Percentiles rank a stretch among this genome's conserved stretches.
Conservation (phyloP, 2,888 invertebrate species). For the Buathra laborator region DNA sequence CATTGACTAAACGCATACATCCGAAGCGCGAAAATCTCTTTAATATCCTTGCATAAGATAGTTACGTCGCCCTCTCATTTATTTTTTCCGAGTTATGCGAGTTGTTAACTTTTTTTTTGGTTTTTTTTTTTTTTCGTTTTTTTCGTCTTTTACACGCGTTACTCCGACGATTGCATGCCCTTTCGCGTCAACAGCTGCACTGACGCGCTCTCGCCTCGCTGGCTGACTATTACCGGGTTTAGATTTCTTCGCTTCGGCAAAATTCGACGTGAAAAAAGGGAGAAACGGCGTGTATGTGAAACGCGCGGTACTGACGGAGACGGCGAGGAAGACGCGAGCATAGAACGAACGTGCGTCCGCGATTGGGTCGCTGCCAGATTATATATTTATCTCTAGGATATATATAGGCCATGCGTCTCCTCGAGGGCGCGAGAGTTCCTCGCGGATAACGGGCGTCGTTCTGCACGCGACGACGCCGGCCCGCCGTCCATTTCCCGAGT, state of each 20-base stretch:
- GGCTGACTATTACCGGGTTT: slow-evolving; percentile 78
- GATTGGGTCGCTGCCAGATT: slow-evolving; percentile 81
- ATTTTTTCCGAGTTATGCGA: slow-evolving; percentile 60
- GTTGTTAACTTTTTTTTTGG: slow-evolving; percentile 31
- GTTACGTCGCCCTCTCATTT: slow-evolving; percentile 26
- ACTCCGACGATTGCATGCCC: slow-evolving; percentile 23
- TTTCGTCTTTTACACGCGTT: slow-evolving; percentile 2
- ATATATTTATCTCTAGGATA: slow-evolving; percentile 84
- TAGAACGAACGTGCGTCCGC: slow-evolving; percentile 72
- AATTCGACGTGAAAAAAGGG: slow-evolving; percentile 41
- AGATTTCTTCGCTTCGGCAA: slow-evolving; percentile 51
- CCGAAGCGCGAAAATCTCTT: slow-evolving; percentile 1
- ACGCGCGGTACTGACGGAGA: not conserved
- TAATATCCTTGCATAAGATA: slow-evolving; percentile 24
- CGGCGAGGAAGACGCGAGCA: slow-evolving; percentile 58
- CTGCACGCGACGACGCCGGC: slow-evolving; percentile 40
- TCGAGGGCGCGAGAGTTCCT: slow-evolving; percentile 63
- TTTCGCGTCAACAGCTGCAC: slow-evolving; percentile 75
- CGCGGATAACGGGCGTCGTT: slow-evolving; percentile 40
- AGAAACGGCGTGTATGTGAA: not conserved
- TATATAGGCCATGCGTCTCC: slow-evolving; percentile 78
- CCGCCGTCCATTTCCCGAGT: not conserved
- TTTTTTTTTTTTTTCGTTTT: slow-evolving; percentile 18
- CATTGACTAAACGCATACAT: not conserved
- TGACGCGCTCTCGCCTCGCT: slow-evolving; percentile 72